A percentile compares a stretch with the other conserved stretches of the same genome.
Evolutionary conservation across 1,140 invertebrate genomes (phyloP).

Genomic region (Belonocnema kinseyi): DNA sequence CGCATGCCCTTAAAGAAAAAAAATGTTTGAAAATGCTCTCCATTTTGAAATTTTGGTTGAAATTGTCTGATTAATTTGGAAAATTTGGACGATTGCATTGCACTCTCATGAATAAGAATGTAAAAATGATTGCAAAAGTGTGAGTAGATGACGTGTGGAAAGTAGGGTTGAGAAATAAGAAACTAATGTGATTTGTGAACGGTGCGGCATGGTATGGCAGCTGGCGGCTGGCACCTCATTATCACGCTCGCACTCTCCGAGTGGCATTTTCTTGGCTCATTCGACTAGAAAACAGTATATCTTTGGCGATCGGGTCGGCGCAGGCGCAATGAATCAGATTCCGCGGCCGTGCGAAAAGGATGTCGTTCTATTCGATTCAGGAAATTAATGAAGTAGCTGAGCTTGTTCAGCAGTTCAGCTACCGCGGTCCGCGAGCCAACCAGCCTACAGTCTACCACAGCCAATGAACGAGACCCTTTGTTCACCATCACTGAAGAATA

Average conservation of each 20-base stretch:
- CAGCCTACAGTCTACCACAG: not conserved
- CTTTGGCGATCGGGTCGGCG: not conserved
- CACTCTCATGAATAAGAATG: too few species aligned
- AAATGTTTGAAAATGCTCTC: too few species aligned
- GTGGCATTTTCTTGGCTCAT: slow-evolving; percentile 14
- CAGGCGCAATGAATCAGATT: slow-evolving; percentile 16
- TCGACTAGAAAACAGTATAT: not conserved
- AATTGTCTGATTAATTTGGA: too few species aligned
- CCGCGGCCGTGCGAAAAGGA: slow-evolving; percentile 12
- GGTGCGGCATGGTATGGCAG: too few species aligned
- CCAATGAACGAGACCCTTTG: slow-evolving; percentile 26
- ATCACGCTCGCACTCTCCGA: not conserved
- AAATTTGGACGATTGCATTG: too few species aligned
- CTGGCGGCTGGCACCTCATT: not conserved
- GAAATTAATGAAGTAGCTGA: slow-evolving; percentile 11
- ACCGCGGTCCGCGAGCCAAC: not conserved
- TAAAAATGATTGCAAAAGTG: too few species aligned
- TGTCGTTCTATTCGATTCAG: slow-evolving; percentile 24
- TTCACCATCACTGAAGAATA: not conserved
- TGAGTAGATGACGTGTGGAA: too few species aligned
- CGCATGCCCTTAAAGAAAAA: too few species aligned
- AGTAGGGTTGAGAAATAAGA: too few species aligned
- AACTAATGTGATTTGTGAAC: too few species aligned
- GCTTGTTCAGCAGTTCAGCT: not conserved
- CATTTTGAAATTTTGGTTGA: too few species aligned